Conservation (phyloP, 92 coral and sea anemone species). For the Actinernus sp. region DNA sequence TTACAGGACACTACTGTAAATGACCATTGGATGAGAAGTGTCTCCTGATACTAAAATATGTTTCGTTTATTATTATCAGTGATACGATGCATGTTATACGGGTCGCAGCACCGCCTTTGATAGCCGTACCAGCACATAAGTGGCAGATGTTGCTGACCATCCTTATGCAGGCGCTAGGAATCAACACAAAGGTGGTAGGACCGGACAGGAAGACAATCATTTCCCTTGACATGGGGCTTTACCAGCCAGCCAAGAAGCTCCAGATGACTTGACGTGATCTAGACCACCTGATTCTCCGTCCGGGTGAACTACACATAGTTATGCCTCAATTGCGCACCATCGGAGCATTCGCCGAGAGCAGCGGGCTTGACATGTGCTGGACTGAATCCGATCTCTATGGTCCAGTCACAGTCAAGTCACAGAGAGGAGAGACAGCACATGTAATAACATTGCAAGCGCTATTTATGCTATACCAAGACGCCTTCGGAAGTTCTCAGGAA, state of each 20-base stretch:
- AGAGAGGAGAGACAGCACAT: conserved; percentile 14
- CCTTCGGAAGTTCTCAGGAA: conserved; percentile 16
- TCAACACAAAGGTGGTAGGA: conserved; percentile 45
- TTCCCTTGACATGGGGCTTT: conserved; percentile 56
- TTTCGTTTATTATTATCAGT: no score
- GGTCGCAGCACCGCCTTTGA: conserved; percentile 50
- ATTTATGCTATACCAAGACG: conserved; percentile 26
- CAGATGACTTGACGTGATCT: conserved; percentile 51
- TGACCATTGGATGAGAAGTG: no score
- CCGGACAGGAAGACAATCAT: conserved; percentile 54
- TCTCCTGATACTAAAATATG: no score
- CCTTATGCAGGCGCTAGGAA: conserved; percentile 58
- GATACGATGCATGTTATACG: conserved; percentile 36
- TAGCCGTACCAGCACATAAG: conserved; percentile 68
- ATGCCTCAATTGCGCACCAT: conserved; percentile 46
- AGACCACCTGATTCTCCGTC: conserved; percentile 24
- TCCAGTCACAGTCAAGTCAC: not conserved
- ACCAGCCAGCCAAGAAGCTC: conserved; percentile 43
- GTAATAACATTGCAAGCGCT: conserved; percentile 33
- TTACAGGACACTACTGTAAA: no score
- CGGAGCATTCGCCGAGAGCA: conserved; percentile 31
- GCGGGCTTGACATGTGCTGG: conserved; percentile 70
- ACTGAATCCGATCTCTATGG: conserved; percentile 48
- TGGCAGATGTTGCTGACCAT: conserved; percentile 59
- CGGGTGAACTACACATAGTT: conserved; percentile 75